A percentile compares a stretch with the other conserved stretches of the same genome.
Evolutionary conservation across 2,113 vertebrate species (phyloP).

Genomic region (Boulengeromyrus knoepffleri): DNA sequence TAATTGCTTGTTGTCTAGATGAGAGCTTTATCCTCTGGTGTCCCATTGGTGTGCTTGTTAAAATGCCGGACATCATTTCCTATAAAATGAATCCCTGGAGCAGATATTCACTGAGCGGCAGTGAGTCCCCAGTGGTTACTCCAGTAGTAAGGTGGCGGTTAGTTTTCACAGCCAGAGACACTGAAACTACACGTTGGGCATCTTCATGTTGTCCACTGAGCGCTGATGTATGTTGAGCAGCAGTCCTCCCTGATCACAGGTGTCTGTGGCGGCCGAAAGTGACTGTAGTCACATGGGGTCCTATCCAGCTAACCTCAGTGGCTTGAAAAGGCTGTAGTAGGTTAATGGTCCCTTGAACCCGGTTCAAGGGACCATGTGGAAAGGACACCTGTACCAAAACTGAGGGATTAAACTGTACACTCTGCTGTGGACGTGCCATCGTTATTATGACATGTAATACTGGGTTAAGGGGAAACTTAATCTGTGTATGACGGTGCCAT

Average conservation of each 20-base stretch:
- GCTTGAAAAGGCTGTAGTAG: background rate
- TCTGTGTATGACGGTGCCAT: background rate
- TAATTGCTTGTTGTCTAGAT: slow-evolving; percentile 12
- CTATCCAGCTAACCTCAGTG: background rate
- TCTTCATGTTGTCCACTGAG: background rate
- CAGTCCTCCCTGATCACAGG: background rate
- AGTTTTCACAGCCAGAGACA: background rate
- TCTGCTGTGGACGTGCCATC: background rate
- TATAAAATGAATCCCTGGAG: background rate
- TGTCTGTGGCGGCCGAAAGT: background rate
- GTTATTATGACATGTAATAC: background rate
- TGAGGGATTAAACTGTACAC: background rate
- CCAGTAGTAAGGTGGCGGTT: background rate
- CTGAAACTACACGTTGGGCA: background rate
- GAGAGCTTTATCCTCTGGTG: background rate
- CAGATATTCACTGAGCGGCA: background rate
- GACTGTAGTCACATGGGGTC: background rate
- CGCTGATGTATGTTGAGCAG: background rate
- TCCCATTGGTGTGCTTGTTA: background rate
- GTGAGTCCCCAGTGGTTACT: background rate
- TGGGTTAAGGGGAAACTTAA: background rate
- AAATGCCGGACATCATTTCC: background rate
- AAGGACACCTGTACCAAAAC: background rate
- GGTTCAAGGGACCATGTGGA: no score
- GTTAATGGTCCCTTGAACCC: background rate